Evolutionary conservation across 2,888 invertebrate genomes (phyloP).

Genomic region (Acleris emargana): DNA sequence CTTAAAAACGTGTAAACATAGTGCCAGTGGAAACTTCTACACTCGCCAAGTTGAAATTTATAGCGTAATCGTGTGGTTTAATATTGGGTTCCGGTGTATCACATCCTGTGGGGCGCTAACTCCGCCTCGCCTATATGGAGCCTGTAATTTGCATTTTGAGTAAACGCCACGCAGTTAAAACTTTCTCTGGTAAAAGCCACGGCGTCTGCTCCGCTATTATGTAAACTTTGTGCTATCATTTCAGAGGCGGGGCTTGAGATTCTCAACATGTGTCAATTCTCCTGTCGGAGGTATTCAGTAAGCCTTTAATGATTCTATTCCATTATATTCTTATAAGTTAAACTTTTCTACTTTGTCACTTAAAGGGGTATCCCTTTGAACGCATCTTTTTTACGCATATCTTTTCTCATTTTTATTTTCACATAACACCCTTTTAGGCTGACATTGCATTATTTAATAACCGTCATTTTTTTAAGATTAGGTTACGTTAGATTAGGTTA

Average conservation of each 20-base stretch:
- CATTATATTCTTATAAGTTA: no score
- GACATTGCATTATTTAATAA: no score
- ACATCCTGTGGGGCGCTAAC: slow-evolving; percentile 67
- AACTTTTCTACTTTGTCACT: no score
- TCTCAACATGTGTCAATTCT: slow-evolving; percentile 7
- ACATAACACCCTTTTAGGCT: no score
- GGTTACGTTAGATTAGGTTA: no score
- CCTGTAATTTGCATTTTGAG: slow-evolving; percentile 80
- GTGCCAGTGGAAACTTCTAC: slow-evolving; percentile 65
- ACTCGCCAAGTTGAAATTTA: slow-evolving; percentile 69
- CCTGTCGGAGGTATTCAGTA: no score
- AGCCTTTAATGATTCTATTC: no score
- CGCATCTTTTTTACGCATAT: no score
- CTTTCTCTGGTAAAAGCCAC: slow-evolving; percentile 69
- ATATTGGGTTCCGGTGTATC: slow-evolving; percentile 77
- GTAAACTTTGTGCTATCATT: slow-evolving; percentile 63
- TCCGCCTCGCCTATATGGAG: slow-evolving; percentile 63
- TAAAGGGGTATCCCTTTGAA: no score
- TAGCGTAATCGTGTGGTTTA: slow-evolving; percentile 75
- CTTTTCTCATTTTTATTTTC: no score
- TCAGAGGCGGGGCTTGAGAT: slow-evolving; percentile 41
- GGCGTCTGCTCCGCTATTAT: slow-evolving; percentile 56
- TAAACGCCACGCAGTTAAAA: slow-evolving; percentile 76
- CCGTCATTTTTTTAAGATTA: no score
- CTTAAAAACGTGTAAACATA: slow-evolving; percentile 67